A percentile compares a stretch with the other conserved stretches of the same genome.
Evolutionary conservation across 1,140 invertebrate genomes (phyloP).

Genomic region (Coenobita brevimanus): DNA sequence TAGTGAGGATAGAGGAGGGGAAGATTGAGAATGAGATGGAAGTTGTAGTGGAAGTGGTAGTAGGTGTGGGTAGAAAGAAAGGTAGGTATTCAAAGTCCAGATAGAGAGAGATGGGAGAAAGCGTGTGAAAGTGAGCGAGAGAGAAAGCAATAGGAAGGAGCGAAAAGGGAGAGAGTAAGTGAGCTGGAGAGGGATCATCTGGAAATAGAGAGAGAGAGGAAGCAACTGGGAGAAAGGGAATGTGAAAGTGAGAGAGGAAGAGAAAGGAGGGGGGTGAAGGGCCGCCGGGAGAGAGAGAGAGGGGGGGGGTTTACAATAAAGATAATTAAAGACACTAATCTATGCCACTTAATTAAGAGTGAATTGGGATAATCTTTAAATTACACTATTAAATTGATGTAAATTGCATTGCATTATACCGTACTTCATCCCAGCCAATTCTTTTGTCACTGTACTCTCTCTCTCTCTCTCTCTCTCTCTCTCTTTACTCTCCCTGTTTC

Average conservation of each 20-base stretch:
- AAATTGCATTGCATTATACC: too few relatives aligned
- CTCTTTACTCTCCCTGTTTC: conserved; percentile 39
- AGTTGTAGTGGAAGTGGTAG: too few relatives aligned
- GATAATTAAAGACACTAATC: too few relatives aligned
- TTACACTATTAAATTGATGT: too few relatives aligned
- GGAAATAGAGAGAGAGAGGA: neutral
- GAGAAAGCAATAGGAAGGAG: neutral
- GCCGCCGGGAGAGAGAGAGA: neutral
- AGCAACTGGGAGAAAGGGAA: neutral
- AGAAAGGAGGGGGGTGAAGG: neutral
- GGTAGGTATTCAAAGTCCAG: too few relatives aligned
- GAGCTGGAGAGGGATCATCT: neutral
- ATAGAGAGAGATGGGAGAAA: too few relatives aligned
- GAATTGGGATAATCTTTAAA: too few relatives aligned
- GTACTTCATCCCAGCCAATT: too few relatives aligned
- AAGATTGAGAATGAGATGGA: too few relatives aligned
- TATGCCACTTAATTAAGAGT: too few relatives aligned
- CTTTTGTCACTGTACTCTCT: neutral
- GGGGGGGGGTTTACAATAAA: neutral
- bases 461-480: conserved; percentile 51
- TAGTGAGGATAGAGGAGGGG: too few relatives aligned
- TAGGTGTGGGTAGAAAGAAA: too few relatives aligned
- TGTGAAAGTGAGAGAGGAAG: neutral
- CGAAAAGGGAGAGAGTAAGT: neutral
- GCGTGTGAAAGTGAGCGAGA: neutral